Evolutionary conservation across 1,140 invertebrate species (phyloP), one percentile per base, ranked within the genome.

Genomic region (Palaemon carinicauda): DNA sequence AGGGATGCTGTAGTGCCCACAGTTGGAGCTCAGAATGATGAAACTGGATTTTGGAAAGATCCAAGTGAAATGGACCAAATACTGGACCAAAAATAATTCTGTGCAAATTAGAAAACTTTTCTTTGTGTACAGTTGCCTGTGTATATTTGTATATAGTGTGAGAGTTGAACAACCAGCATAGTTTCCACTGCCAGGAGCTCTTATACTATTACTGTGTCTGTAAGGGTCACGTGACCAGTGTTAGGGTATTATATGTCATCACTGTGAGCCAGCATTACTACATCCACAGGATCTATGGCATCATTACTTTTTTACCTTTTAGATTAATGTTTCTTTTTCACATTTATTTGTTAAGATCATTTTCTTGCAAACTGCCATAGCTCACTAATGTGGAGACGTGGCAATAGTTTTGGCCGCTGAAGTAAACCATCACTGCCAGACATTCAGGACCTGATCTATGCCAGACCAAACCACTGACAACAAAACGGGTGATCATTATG

Each of bases 121-220:
- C 78, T 87, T 51, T 87, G 79, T 87, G 85, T 87, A 87, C 85
- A 87, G 85, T 81, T 77, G 79, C 41, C 52, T 81, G 53, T 87
- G 85, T 87, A 87, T 82, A 87, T 87, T 87, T 87, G 85, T 87
- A 87, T 77, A 87, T 87, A 87, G 85, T 82, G 85, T 87, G 85
- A 87, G 85, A 87, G 85, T 82, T 81, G 79, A 87, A 82, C 85
- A 87, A 87, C 85, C 85, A 87, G 85, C 85, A 78, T 87, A 87
- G 85, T 87, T 81, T 87, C 85, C 85, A 87, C 85, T 87, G 85
- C 85, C 85, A 87, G 69, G 85, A 87, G 85, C 80, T 82, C 79
- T 81, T 81, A 87, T 87, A 81, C 85, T 81, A 87, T 82, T 82
- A 82, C 53, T 82, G 14, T 75, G 85, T 82, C 65, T 87, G 54